Conservation (phyloP, 2,888 invertebrate species). For the Apotomis turbidana region DNA sequence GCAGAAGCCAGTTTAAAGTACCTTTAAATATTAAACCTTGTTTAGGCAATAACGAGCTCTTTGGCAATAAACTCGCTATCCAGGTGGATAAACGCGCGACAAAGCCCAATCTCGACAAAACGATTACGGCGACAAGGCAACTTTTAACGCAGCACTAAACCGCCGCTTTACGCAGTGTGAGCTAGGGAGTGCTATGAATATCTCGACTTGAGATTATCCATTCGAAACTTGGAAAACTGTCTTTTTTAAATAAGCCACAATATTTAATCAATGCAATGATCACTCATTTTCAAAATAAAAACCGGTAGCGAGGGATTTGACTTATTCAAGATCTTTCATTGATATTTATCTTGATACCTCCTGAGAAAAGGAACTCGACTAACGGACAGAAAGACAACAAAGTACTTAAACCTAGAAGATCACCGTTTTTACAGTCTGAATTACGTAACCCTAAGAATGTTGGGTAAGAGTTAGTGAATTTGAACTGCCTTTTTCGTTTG, state of each 20-base stretch:
- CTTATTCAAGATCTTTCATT: too few species aligned
- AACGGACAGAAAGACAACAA: too few species aligned
- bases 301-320: too few species aligned
- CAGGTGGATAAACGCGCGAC: conserved; percentile 22
- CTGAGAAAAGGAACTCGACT: too few species aligned
- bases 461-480: too few species aligned
- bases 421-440: too few species aligned
- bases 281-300: too few species aligned
- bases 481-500: too few species aligned
- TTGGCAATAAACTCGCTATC: conserved; percentile 6
- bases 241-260: neutral
- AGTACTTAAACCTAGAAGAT: too few species aligned
- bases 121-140: conserved; percentile 26
- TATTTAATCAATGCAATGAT: too few species aligned
- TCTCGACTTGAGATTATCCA: neutral
- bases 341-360: too few species aligned
- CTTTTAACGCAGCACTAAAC: conserved; percentile 39
- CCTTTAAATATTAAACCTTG: conserved; percentile 23
- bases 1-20: neutral
- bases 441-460: too few species aligned
- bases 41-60: conserved; percentile 9
- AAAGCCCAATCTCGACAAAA: conserved; percentile 18
- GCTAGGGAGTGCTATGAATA: neutral
- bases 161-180: conserved; percentile 28
- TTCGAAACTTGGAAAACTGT: neutral